Evolutionary conservation across 2,888 invertebrate genomes (phyloP).

Genomic region (Cartodere bifasciata): DNA sequence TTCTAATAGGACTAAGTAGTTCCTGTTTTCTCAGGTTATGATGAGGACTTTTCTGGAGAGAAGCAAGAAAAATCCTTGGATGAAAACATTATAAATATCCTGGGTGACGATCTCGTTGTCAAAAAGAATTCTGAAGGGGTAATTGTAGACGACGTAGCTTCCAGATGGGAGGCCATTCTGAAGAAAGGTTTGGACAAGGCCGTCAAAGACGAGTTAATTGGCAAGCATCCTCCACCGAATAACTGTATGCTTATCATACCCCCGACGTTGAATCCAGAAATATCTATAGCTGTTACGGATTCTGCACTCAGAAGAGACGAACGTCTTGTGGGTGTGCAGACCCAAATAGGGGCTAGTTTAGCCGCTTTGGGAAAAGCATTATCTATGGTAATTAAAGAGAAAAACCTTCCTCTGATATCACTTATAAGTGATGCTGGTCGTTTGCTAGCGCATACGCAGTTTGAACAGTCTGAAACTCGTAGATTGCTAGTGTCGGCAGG

Average conservation of each 20-base stretch:
- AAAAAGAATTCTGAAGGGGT: too few species aligned
- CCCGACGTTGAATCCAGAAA: neutral
- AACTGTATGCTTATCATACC: constrained; percentile 1
- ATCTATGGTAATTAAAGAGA: constrained; percentile 8
- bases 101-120: too few species aligned
- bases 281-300: neutral
- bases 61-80: too few species aligned
- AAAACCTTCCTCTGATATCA: constrained; percentile 2
- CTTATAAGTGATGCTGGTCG: constrained; percentile 9
- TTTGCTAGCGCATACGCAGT: constrained; percentile 7
- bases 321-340: constrained; percentile 3
- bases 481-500: neutral
- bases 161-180: neutral
- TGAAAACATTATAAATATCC: too few species aligned
- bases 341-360: constrained; percentile 8
- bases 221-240: neutral
- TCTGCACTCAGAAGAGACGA: constrained; percentile 3
- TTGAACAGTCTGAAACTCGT: constrained; percentile 7
- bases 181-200: neutral
- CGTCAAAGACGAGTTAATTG: neutral
- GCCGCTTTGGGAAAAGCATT: constrained; percentile 8
- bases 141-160: too few species aligned
- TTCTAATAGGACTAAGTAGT: too few species aligned
- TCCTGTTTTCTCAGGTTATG: too few species aligned
- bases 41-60: too few species aligned